Percentiles rank a stretch among this genome's conserved stretches.
phyloP scores from a whole-genome alignment of 2,888 invertebrate species.

The Caenorhabditis becei region DNA sequence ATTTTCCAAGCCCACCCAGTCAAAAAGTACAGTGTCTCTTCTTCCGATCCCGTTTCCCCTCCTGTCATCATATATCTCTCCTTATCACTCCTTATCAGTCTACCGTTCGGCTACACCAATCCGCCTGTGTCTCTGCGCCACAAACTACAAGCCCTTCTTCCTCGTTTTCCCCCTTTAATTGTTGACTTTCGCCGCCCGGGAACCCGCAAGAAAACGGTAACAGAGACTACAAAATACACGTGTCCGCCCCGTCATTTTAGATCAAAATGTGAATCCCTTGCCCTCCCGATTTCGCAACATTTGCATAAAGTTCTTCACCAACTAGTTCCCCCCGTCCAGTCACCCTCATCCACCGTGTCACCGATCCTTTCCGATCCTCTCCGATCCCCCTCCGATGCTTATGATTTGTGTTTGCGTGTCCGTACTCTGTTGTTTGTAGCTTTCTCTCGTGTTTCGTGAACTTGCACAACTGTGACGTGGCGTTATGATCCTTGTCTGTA shows the following conservation, averaged over 20 bases:
- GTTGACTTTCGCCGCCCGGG: conserved; percentile 22
- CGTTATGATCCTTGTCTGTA: neutral
- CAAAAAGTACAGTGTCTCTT: too few species aligned
- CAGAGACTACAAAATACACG: conserved; percentile 35
- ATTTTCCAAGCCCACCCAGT: too few species aligned
- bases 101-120: neutral
- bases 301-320: neutral
- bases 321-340: neutral
- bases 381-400: too few species aligned
- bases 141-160: conserved; percentile 13
- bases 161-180: conserved; percentile 1
- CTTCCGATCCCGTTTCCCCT: neutral
- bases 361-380: too few species aligned
- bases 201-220: conserved; percentile 1
- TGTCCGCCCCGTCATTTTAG: conserved; percentile 2
- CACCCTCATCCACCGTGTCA: neutral
- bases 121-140: neutral
- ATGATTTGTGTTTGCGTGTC: neutral
- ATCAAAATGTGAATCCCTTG: conserved; percentile 25
- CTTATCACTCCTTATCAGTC: neutral
- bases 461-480: conserved; percentile 5
- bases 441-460: neutral
- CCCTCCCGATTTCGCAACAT: neutral
- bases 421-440: neutral
- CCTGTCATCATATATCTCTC: neutral